Evolutionary conservation across 2,888 invertebrate species (phyloP).

Genomic region (Sclerodermus sp.): DNA sequence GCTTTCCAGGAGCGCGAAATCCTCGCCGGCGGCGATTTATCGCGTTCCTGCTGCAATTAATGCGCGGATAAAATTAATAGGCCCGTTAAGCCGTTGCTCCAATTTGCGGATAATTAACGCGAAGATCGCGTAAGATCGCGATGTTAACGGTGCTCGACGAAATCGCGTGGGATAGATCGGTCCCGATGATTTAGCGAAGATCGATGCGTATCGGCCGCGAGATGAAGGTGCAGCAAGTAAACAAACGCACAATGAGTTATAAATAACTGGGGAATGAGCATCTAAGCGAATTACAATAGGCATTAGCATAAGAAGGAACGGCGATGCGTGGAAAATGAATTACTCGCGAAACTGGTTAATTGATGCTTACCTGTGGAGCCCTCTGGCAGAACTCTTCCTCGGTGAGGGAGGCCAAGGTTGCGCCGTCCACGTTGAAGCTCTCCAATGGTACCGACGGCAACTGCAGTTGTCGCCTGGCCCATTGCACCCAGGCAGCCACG

Average conservation of each 20-base stretch:
- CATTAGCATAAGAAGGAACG: not conserved
- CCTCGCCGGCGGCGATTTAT: conserved; percentile 5
- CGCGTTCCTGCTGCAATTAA: conserved; percentile 8
- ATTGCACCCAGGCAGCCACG: conserved; percentile 87
- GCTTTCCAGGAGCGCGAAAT: conserved; percentile 2
- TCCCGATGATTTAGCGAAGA: not conserved
- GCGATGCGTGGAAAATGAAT: not conserved
- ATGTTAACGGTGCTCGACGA: conserved; percentile 26
- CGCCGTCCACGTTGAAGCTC: conserved; percentile 80
- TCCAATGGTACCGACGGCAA: conserved; percentile 73
- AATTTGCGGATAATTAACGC: conserved; percentile 15
- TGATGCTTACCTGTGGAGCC: conserved; percentile 73
- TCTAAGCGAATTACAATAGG: too few species aligned
- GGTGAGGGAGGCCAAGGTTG: conserved; percentile 72
- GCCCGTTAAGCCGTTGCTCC: conserved; percentile 18
- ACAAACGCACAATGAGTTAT: too few species aligned
- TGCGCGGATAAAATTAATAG: conserved; percentile 16
- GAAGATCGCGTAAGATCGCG: not conserved
- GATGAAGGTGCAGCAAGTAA: too few species aligned
- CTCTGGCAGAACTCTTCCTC: conserved; percentile 85
- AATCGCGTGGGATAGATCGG: conserved; percentile 5
- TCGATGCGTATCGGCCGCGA: too few species aligned
- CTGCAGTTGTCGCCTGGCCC: conserved; percentile 81
- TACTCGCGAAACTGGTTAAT: too few species aligned
- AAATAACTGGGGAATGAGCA: too few species aligned